Evolutionary conservation across 2,797 vertebrate species (phyloP).

Genomic region (Scomberomorus guttatus): DNA sequence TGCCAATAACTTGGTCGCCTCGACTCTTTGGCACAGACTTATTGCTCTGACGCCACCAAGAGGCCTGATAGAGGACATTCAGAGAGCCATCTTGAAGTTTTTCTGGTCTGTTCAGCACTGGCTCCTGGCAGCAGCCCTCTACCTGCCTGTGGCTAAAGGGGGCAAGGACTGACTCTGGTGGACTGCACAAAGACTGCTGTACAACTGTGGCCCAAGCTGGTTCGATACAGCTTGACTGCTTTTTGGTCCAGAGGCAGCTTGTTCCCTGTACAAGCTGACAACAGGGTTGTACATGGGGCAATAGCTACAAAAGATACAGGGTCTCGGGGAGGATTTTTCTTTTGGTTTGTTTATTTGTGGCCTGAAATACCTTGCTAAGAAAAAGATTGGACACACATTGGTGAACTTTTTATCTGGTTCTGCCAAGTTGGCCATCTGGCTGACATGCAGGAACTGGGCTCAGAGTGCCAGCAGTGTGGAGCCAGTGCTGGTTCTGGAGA

Average conservation of each 20-base stretch:
- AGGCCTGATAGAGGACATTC: too few relatives aligned
- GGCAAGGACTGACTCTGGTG: conserved; percentile 1
- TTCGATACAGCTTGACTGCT: background rate
- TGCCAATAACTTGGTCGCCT: background rate
- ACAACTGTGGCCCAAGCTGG: background rate
- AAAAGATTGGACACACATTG: background rate
- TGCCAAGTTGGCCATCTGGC: background rate
- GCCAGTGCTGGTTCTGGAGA: background rate
- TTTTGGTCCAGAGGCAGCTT: conserved; percentile 10
- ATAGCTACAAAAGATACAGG: background rate
- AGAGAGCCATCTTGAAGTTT: background rate
- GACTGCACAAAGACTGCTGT: conserved; percentile 1
- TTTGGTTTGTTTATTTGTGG: background rate
- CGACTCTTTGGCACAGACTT: conserved; percentile 8
- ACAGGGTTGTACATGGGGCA: too few relatives aligned
- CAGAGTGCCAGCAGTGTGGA: background rate
- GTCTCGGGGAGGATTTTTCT: too few relatives aligned
- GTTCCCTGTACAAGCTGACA: too few relatives aligned
- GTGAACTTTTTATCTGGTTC: background rate
- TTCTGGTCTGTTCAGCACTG: conserved; percentile 15
- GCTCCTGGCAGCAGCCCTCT: conserved; percentile 4
- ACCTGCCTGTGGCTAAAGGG: background rate
- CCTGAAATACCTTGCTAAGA: background rate
- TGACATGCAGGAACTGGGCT: background rate
- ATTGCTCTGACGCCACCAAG: background rate